Evolutionary conservation across 2,113 vertebrate species (phyloP), one percentile per base, ranked within the genome.

Genomic region (Stictonetta naevosa): DNA sequence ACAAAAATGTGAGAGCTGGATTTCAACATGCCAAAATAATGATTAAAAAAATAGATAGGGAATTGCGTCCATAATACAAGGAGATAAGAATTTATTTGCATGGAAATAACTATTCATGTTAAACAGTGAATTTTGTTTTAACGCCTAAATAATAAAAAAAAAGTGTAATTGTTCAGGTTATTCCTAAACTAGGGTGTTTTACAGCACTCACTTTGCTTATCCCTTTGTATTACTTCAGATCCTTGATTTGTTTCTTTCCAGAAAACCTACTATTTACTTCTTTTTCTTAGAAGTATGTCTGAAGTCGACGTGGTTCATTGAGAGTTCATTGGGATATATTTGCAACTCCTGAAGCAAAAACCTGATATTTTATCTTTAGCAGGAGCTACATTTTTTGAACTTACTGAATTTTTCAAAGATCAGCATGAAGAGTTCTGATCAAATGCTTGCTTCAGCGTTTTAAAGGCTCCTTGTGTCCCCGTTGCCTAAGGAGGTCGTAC

Each of bases 331-430:
- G 93, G 86, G 79, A 74, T 96, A 80, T 22, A 86, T 92, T 91
- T 94, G 84, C 93, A 88, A 93, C 62, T 97, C 78, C 84, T 84
- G 90, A 93, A 96, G 92, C 50, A 82, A 92, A 92, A 86, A 93
- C 20, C 6, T 20, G 34, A 72, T 82, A 86, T 94, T 97, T 96
- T 96, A 94, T 97, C 92, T 96, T 95, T 86, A 95, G 96, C 92
- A 88, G 90, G 91, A 88, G 94, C 96, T 96, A 96, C 95, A 93
- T 96, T 95, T 97, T 91, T 95, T 86, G 63, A 90, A 79, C 91
- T 96, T 95, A 90, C 21, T 96, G 95, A 96, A 96, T 97, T 96
- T 96, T 97, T 96, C 90, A 89, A 96, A 97, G 89, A 97, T 98
- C 87, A 98, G 94, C 94, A 94, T 95, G 96, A 96, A 97, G 95